These are phyloP conservation scores for Cryptus viduatorius DNA, from an alignment of 2,888 invertebrate genomes.

Conservation along the genomic window DNA sequence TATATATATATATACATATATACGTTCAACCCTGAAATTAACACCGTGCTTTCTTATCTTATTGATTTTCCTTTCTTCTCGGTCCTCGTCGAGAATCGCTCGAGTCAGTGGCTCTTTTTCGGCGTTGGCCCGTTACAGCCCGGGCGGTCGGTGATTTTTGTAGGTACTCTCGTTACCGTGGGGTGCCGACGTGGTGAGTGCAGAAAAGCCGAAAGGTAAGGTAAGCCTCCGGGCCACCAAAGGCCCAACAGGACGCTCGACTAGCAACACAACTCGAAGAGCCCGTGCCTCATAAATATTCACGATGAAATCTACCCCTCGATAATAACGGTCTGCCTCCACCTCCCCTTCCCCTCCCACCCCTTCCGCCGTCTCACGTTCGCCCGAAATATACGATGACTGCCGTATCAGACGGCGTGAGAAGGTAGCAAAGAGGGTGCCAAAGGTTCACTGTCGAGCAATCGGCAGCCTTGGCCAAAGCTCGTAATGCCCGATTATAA, in stretches of 20 bases:
- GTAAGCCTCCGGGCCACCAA: constrained; percentile 57
- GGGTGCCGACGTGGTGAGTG: constrained; percentile 46
- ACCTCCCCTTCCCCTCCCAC: not conserved
- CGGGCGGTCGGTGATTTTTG: constrained; percentile 12
- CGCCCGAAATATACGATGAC: constrained; percentile 79
- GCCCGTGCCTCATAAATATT: constrained; percentile 83
- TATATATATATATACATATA: constrained; percentile 43
- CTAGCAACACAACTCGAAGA: constrained; percentile 60
- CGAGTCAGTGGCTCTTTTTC: constrained; percentile 50
- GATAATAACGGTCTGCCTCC: constrained; percentile 81
- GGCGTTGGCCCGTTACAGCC: constrained; percentile 54
- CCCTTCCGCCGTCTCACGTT: constrained; percentile 36
- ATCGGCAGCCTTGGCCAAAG: not conserved
- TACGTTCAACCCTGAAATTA: constrained; percentile 72
- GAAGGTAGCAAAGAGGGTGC: constrained; percentile 62
- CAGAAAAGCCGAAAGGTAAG: constrained; percentile 62
- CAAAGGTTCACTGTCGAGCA: constrained; percentile 32
- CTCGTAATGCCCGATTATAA: constrained; percentile 18
- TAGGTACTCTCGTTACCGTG: constrained; percentile 7
- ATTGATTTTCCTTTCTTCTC: constrained; percentile 71
- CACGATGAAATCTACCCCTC: constrained; percentile 84
- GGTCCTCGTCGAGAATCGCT: constrained; percentile 36
- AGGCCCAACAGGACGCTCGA: constrained; percentile 55
- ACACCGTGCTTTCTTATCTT: constrained; percentile 74
- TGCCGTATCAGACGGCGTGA: constrained; percentile 73